Base-by-base conservation (phyloP, 2,797 vertebrate species). In the Sandelia bainsii region DNA sequence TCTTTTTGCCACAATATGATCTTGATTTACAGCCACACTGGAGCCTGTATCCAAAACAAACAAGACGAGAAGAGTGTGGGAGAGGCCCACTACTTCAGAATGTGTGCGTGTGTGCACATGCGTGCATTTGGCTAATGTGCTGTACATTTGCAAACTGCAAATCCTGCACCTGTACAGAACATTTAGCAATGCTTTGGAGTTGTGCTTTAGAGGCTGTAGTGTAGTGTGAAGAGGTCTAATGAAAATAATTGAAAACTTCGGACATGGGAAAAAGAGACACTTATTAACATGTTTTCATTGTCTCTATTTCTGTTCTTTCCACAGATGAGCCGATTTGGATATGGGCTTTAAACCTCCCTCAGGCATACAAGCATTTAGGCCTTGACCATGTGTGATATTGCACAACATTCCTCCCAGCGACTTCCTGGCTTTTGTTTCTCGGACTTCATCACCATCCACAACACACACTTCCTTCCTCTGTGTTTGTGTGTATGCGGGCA, bases 381-480 rank as follows among this genome's bases (percentile, higher is more conserved):
- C 48, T 60, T 13, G 5, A 46, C 79, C 77, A 68, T 52, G 70
- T 80, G 77, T 83, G 83, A 78, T 75, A 83, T 81, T 19, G 48
- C 74, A 83, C 81, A 76, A 82, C 81, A 82, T 87, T 85, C 85
- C 71, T 87, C 68, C 66, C 56, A 13, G 53, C n/a, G 7, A 68
- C 80, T 89, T 91, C 87, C 91, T 92, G 86, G 69, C 79, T 85
- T 86, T 87, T 54, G 82, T 70, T 45, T 54, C 72, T 69, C 22
- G 20, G 72, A 72, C 86, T 89, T 87, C 89, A 75, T 88, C 75
- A 2, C 73, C 22, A 40, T 75, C 69, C 79, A 34, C 72, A 75
- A 72, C 79, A 72, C 84, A 74, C 76, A 56, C 79, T 89, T 89
- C 86, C 89, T 87, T 83, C 79, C 86, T 64, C 62, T 17, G 62